These are phyloP conservation scores for Xestia xanthographa DNA, from an alignment of 2,888 invertebrate genomes.

Conservation along the genomic window DNA sequence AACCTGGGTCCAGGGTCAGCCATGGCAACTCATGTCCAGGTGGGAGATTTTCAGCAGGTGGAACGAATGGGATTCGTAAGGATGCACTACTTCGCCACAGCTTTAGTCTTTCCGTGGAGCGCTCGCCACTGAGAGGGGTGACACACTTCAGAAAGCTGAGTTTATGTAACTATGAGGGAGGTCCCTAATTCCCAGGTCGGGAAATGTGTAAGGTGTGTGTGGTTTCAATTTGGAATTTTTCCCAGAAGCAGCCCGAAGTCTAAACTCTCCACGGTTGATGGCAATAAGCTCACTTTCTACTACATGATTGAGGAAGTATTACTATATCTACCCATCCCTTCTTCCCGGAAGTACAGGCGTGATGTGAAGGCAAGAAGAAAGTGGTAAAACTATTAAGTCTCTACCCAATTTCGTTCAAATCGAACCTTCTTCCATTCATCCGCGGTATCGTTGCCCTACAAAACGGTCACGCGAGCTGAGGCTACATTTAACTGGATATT, in stretches of 20 bases:
- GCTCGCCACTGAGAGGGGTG: too few relatives aligned
- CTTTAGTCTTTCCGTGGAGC: too few relatives aligned
- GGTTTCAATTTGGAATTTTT: not conserved
- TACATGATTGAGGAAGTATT: too few relatives aligned
- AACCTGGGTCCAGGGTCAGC: too few relatives aligned
- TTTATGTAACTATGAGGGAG: not conserved
- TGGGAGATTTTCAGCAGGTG: too few relatives aligned
- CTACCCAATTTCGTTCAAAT: slow-evolving; percentile 12
- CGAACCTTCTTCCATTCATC: slow-evolving; percentile 47
- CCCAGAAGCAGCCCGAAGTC: not conserved
- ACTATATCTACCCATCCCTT: not conserved
- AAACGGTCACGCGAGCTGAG: slow-evolving; percentile 67
- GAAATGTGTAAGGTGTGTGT: not conserved
- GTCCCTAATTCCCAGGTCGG: not conserved
- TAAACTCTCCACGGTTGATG: not conserved
- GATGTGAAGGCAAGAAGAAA: not conserved
- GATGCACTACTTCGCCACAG: too few relatives aligned
- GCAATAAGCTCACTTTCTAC: not conserved
- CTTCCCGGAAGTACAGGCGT: not conserved
- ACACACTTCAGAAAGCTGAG: too few relatives aligned
- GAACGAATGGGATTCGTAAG: too few relatives aligned
- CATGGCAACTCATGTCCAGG: too few relatives aligned
- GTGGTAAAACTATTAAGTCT: not conserved
- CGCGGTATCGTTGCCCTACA: slow-evolving; percentile 61
- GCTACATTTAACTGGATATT: slow-evolving; percentile 64